phyloP scores from a whole-genome alignment of 2,113 vertebrate species.

The Anoura caudifer region DNA sequence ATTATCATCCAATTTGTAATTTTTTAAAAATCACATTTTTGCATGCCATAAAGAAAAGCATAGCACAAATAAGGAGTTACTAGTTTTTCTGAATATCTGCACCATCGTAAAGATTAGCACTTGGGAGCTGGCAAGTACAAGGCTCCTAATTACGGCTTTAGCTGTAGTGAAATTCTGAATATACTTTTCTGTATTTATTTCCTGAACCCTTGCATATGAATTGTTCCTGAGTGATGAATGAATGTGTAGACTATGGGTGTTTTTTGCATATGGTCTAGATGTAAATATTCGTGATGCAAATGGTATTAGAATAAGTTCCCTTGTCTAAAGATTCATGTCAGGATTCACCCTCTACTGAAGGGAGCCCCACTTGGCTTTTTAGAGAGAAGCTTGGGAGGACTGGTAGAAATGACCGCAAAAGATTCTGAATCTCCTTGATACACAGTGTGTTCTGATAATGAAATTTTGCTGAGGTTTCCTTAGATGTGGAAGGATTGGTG shows the following conservation, averaged over 20 bases:
- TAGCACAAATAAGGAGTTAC: neutral
- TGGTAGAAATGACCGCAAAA: neutral
- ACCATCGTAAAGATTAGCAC: neutral
- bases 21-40: neutral
- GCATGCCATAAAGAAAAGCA: neutral
- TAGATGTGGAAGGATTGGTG: neutral
- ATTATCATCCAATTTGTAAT: neutral
- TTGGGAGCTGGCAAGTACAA: conserved; percentile 18
- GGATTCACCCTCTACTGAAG: neutral
- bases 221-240: neutral
- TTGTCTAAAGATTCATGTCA: neutral
- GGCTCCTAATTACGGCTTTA: neutral
- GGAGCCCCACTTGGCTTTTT: neutral
- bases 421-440: neutral
- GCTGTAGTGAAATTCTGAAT: neutral
- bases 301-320: neutral
- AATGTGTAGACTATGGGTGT: neutral
- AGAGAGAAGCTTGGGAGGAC: neutral
- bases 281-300: neutral
- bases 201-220: neutral
- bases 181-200: neutral
- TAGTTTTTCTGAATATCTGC: conserved; percentile 14
- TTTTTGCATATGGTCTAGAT: neutral
- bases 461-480: conserved; percentile 43
- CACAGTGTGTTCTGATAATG: neutral